phyloP scores from a whole-genome alignment of 64 coral and sea anemone species.

The Actinia tenebrosa region DNA sequence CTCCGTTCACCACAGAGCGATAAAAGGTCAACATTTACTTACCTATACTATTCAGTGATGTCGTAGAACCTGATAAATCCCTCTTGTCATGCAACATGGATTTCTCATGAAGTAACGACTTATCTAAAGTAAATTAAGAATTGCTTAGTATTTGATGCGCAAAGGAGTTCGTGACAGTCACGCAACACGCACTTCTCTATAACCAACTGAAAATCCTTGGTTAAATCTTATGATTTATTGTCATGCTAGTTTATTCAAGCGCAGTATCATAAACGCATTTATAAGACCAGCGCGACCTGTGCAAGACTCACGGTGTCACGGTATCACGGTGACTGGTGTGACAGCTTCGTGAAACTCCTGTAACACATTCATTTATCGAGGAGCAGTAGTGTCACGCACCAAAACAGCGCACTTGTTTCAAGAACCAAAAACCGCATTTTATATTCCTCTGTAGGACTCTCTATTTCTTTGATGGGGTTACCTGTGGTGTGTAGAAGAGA shows the following conservation, averaged over 20 bases:
- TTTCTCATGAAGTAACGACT: slow-evolving; percentile 22
- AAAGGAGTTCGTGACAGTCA: not conserved
- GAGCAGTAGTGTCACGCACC: no score
- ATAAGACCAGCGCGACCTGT: not conserved
- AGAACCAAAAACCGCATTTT: no score
- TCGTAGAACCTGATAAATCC: slow-evolving; percentile 58
- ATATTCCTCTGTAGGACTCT: no score
- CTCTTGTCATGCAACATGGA: slow-evolving; percentile 42
- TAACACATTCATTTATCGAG: no score
- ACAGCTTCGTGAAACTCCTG: no score
- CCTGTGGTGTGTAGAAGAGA: not conserved
- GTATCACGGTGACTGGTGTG: no score
- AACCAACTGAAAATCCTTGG: no score
- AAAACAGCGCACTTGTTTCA: no score
- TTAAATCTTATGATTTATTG: not conserved
- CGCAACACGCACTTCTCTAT: no score
- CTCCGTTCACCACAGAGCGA: no score
- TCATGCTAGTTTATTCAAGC: not conserved
- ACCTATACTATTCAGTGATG: slow-evolving; percentile 88
- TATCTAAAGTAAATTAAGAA: not conserved
- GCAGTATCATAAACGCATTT: not conserved
- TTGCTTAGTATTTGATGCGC: not conserved
- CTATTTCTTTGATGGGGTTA: not conserved
- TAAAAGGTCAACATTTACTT: not conserved
- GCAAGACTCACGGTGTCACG: no score